Percentiles rank a stretch among this genome's conserved stretches.
phyloP scores from a whole-genome alignment of 2,888 invertebrate species.

The Blastobasis lacticolella region DNA sequence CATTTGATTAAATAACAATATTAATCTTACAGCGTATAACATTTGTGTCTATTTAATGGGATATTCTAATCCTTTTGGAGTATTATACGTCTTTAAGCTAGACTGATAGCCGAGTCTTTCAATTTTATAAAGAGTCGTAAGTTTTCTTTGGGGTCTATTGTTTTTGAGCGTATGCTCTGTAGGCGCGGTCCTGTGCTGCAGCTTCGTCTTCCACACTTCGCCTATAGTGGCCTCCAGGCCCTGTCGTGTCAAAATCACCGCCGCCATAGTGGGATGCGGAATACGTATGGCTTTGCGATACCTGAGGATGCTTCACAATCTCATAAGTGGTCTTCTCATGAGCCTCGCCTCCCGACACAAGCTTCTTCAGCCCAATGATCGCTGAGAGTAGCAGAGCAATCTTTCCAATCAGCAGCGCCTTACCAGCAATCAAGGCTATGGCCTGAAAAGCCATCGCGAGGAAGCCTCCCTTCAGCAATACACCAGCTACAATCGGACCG shows the following conservation, averaged over 20 bases:
- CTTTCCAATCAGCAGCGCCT: constrained; percentile 87
- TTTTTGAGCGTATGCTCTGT: constrained; percentile 67
- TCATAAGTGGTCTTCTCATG: constrained; percentile 88
- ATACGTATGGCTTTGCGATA: constrained; percentile 84
- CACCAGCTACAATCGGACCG: constrained; percentile 78
- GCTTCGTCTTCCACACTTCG: constrained; percentile 75
- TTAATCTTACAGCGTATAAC: not conserved
- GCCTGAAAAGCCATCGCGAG: constrained; percentile 83
- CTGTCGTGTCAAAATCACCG: constrained; percentile 74
- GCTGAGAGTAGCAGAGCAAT: constrained; percentile 86
- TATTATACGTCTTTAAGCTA: constrained; percentile 7
- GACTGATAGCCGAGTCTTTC: constrained; percentile 39
- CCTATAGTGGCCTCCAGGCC: constrained; percentile 76
- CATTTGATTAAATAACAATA: constrained; percentile 28
- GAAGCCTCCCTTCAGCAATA: constrained; percentile 82
- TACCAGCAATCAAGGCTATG: constrained; percentile 84
- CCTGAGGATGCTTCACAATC: constrained; percentile 89
- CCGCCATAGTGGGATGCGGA: constrained; percentile 81
- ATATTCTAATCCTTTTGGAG: constrained; percentile 3
- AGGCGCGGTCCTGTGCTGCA: constrained; percentile 77
- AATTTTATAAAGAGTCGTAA: constrained; percentile 59
- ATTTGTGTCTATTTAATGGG: constrained; percentile 2
- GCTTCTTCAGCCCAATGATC: constrained; percentile 86
- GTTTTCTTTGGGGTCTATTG: constrained; percentile 35
- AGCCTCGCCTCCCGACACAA: constrained; percentile 78